Percentiles rank a stretch among this genome's conserved stretches.
These are phyloP conservation scores for Bombus consobrinus DNA, from an alignment of 1,140 invertebrate species.

Conservation along the genomic window DNA sequence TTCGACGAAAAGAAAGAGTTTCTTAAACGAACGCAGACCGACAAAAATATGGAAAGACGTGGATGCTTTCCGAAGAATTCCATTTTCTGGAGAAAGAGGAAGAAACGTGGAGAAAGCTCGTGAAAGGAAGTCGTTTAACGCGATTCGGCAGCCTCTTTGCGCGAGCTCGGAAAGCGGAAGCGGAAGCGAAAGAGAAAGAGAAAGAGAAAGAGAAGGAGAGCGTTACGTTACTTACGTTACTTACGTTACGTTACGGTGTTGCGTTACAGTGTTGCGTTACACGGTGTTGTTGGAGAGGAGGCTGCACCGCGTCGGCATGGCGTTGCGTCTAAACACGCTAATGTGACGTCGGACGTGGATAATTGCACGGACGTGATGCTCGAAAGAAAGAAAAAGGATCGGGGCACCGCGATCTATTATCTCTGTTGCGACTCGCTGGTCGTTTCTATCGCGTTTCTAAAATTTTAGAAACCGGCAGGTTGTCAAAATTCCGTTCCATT, in stretches of 20 bases:
- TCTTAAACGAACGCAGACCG: too few species aligned
- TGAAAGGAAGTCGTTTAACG: not conserved
- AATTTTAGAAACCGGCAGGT: not conserved
- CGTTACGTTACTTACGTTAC: too few species aligned
- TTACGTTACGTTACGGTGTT: too few species aligned
- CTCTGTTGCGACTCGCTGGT: not conserved
- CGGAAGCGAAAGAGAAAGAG: not conserved
- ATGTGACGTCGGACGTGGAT: constrained; percentile 26
- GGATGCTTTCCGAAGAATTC: too few species aligned
- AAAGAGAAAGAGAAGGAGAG: constrained; percentile 6
- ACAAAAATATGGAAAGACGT: too few species aligned
- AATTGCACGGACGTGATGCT: constrained; percentile 40
- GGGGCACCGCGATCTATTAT: not conserved
- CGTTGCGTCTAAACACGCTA: constrained; percentile 19
- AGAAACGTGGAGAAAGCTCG: too few species aligned
- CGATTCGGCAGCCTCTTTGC: not conserved
- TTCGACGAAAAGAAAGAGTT: too few species aligned
- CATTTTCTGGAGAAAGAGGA: too few species aligned
- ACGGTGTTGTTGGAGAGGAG: not conserved
- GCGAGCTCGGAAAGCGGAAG: constrained; percentile 15
- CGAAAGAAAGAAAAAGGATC: not conserved
- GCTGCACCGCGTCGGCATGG: not conserved
- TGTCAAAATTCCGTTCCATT: not conserved
- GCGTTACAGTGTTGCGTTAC: too few species aligned
- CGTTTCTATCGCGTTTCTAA: not conserved